Percentiles rank a stretch among this genome's conserved stretches.
These are phyloP conservation scores for Hymenopus coronatus DNA, from an alignment of 2,888 invertebrate genomes.

Conservation along the genomic window DNA sequence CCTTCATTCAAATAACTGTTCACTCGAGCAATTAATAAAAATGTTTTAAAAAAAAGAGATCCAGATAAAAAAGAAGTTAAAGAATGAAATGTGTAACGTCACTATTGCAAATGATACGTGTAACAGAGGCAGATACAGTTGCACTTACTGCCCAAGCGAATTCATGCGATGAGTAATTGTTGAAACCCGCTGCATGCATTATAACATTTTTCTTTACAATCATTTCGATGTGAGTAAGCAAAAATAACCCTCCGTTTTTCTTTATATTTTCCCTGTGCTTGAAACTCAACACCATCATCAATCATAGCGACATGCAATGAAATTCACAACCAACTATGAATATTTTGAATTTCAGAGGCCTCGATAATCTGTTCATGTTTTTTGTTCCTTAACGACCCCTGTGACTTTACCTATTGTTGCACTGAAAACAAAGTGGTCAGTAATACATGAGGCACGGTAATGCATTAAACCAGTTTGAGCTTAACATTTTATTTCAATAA, in stretches of 20 bases:
- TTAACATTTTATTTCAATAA: too few species aligned
- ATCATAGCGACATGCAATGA: background rate
- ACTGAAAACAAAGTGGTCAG: too few species aligned
- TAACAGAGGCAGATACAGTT: background rate
- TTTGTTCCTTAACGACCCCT: background rate
- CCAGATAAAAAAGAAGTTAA: background rate
- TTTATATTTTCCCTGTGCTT: background rate
- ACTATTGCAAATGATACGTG: conserved; percentile 22
- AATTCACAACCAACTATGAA: background rate
- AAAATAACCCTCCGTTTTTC: background rate
- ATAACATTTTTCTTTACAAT: background rate
- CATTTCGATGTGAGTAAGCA: background rate
- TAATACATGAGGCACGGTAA: too few species aligned
- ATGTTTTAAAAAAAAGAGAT: background rate
- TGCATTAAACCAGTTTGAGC: too few species aligned
- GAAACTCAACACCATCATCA: background rate
- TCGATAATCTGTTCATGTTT: background rate
- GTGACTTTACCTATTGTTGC: too few species aligned
- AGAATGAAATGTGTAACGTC: conserved; percentile 26
- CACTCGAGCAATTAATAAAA: conserved; percentile 22
- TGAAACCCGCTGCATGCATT: background rate
- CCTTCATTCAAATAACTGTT: conserved; percentile 20
- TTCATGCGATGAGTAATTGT: background rate
- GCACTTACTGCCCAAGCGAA: background rate
- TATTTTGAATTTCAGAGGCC: background rate